A percentile compares a stretch with the other conserved stretches of the same genome.
Evolutionary conservation across 30 jellyfish, hydroid and myxozoan genomes (phyloP).

Genomic region (Euphysa ruthae): DNA sequence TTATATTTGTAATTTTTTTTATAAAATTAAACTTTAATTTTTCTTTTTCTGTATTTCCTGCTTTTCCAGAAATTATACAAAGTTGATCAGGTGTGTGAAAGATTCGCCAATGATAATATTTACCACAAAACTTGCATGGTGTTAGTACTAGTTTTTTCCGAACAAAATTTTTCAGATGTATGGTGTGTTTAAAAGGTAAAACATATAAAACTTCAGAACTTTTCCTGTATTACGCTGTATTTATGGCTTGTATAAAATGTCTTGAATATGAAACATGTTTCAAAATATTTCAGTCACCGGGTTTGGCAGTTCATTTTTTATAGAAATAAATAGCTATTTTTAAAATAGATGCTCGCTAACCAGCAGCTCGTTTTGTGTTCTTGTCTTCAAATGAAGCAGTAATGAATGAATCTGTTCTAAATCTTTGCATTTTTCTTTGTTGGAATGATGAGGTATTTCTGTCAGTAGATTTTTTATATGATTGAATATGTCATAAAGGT

Average conservation of each 20-base stretch:
- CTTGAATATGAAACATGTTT: not conserved
- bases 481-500: not conserved
- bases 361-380: too few relatives aligned
- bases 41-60: not conserved
- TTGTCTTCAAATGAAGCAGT: not conserved
- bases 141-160: not conserved
- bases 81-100: not conserved
- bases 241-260: not conserved
- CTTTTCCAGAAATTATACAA: constrained; percentile 2
- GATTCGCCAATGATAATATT: not conserved
- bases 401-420: not conserved
- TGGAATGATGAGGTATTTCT: not conserved
- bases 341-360: too few relatives aligned
- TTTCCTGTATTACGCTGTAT: not conserved
- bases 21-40: not conserved
- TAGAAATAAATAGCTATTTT: not conserved
- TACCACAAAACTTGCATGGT: not conserved
- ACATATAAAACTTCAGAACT: not conserved
- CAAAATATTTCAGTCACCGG: not conserved
- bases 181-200: not conserved
- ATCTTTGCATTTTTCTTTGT: not conserved
- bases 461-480: not conserved
- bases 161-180: not conserved
- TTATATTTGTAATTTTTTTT: not conserved
- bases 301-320: not conserved